These are phyloP conservation scores for Thalpophila matura DNA, from an alignment of 2,888 invertebrate genomes.

Conservation along the genomic window DNA sequence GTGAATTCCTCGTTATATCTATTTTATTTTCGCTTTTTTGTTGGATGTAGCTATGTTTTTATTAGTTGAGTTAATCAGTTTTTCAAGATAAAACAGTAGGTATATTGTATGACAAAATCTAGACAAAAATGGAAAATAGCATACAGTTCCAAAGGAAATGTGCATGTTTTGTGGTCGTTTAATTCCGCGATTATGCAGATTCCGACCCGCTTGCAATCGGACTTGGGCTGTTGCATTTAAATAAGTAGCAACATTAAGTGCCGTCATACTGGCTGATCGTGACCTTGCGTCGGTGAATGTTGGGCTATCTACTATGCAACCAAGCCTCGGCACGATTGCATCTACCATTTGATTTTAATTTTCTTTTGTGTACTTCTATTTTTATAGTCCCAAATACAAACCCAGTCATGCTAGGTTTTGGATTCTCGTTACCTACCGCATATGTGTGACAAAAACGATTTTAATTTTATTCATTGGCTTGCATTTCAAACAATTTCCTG, in stretches of 20 bases:
- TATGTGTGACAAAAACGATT: not conserved
- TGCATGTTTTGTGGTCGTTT: conserved; percentile 28
- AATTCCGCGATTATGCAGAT: conserved; percentile 38
- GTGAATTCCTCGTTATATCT: not conserved
- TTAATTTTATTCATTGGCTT: not conserved
- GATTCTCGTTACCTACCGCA: conserved; percentile 1
- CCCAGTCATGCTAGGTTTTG: not conserved
- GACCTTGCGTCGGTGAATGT: conserved; percentile 76
- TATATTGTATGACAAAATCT: conserved; percentile 8
- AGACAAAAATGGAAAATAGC: not conserved
- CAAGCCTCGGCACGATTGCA: conserved; percentile 62
- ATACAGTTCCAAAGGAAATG: conserved; percentile 8
- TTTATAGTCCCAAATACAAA: conserved; percentile 11
- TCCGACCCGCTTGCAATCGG: conserved; percentile 37
- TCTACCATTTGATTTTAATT: conserved; percentile 40
- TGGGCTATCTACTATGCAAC: conserved; percentile 53
- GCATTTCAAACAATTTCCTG: conserved; percentile 21
- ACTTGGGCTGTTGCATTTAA: conserved; percentile 65
- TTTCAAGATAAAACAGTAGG: conserved; percentile 27
- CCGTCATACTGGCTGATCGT: conserved; percentile 73
- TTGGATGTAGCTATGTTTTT: conserved; percentile 13
- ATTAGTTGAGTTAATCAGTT: conserved; percentile 25
- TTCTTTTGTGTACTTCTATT: conserved; percentile 48
- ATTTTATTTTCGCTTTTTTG: not conserved
- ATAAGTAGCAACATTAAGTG: conserved; percentile 68